phyloP scores from a whole-genome alignment of 2,113 vertebrate species.

The Eulemur macaco region DNA sequence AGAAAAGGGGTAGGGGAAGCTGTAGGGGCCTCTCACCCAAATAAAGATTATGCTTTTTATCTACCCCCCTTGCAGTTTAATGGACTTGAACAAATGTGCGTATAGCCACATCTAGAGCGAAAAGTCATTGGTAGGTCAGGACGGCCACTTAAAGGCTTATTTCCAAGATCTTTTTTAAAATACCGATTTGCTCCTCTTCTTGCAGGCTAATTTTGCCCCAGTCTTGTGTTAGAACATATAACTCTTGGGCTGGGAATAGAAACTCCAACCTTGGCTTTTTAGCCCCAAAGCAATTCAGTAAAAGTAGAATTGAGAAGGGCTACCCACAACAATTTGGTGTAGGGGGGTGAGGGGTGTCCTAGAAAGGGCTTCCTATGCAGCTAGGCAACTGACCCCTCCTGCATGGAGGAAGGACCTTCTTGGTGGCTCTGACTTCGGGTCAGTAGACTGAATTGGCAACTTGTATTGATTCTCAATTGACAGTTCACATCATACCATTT shows the following conservation, averaged over 20 bases:
- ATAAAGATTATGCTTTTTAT: slow-evolving; percentile 19
- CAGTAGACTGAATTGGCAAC: slow-evolving; percentile 10
- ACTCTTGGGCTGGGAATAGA: neutral
- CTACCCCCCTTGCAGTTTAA: slow-evolving; percentile 5
- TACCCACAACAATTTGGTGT: neutral
- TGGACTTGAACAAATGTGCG: slow-evolving; percentile 73
- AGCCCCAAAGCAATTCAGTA: neutral
- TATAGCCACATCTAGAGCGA: slow-evolving; percentile 78
- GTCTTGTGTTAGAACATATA: neutral
- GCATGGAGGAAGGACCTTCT: neutral
- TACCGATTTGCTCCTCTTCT: slow-evolving; percentile 33
- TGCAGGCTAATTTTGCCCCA: neutral
- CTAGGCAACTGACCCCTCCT: neutral
- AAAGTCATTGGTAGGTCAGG: slow-evolving; percentile 87
- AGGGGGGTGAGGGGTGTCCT: slow-evolving; percentile 37
- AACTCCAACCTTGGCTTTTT: slow-evolving; percentile 34
- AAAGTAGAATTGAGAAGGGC: neutral
- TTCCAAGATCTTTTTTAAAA: slow-evolving; percentile 70
- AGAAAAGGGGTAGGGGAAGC: neutral
- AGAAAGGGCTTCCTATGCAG: neutral
- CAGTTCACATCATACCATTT: slow-evolving; percentile 7
- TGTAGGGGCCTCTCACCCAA: neutral
- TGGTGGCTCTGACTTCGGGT: neutral
- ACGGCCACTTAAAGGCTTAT: slow-evolving; percentile 75
- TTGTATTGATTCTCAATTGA: slow-evolving; percentile 63